Conservation (phyloP, 2,113 vertebrate genomes). For the Halcyon malimbica region DNA sequence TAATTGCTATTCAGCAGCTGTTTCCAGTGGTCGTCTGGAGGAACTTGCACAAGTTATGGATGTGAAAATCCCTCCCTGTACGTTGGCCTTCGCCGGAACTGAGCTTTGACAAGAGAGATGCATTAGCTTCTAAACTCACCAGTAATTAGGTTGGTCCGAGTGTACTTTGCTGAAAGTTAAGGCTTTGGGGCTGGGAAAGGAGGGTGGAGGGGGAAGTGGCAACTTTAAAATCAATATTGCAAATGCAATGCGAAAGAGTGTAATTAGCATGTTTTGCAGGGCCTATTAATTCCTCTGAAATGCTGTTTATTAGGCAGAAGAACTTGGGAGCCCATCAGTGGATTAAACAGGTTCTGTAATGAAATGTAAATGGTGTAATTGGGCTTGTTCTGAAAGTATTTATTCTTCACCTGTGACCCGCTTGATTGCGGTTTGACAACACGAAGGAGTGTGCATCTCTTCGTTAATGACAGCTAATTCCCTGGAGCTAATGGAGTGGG, state of each 20-base stretch:
- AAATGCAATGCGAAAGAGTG: constrained; percentile 63
- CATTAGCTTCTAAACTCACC: constrained; percentile 24
- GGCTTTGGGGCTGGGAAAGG: background rate
- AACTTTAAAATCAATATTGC: constrained; percentile 67
- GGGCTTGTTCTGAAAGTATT: constrained; percentile 79
- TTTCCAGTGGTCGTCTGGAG: constrained; percentile 58
- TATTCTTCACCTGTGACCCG: constrained; percentile 77
- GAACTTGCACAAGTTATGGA: constrained; percentile 9
- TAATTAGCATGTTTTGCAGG: constrained; percentile 70
- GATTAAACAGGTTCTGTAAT: constrained; percentile 74
- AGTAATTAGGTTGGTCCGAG: constrained; percentile 42
- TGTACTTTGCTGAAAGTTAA: constrained; percentile 38
- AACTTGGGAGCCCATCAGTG: constrained; percentile 69
- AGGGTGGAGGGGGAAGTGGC: background rate
- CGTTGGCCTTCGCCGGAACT: background rate
- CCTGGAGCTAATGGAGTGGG: constrained; percentile 74
- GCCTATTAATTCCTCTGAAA: constrained; percentile 72
- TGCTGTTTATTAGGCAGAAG: constrained; percentile 70
- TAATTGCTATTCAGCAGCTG: constrained; percentile 71
- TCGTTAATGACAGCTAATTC: constrained; percentile 76
- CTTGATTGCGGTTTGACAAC: constrained; percentile 79
- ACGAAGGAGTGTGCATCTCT: constrained; percentile 71
- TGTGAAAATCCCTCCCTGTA: background rate
- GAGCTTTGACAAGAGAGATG: constrained; percentile 9
- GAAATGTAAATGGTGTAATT: constrained; percentile 81